These are phyloP conservation scores for Cathartes aura DNA, from an alignment of 2,113 vertebrate species.

Conservation along the genomic window DNA sequence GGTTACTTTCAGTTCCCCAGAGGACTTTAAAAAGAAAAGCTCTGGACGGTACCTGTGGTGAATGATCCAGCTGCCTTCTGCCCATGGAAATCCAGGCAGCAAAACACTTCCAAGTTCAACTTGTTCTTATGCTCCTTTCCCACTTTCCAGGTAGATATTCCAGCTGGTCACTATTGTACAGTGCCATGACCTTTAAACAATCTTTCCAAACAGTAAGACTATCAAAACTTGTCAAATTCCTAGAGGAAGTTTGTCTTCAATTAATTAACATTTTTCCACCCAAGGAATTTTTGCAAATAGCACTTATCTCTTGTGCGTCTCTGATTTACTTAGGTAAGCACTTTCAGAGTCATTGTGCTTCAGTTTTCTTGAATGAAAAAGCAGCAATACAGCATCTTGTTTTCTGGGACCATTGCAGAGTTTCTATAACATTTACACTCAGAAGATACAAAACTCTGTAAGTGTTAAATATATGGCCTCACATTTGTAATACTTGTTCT, in stretches of 20 bases:
- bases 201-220: background rate
- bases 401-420: background rate
- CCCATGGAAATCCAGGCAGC: background rate
- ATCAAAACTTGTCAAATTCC: background rate
- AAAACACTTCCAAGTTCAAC: background rate
- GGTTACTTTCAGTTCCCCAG: background rate
- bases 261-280: background rate
- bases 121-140: background rate
- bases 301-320: background rate
- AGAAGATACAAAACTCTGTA: background rate
- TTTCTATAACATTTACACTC: background rate
- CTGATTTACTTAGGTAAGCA: background rate
- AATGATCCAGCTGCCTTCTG: background rate
- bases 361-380: background rate
- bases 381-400: background rate
- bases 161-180: background rate
- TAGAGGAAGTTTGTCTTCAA: background rate
- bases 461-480: background rate
- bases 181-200: background rate
- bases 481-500: slow-evolving; percentile 3
- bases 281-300: background rate
- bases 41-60: background rate
- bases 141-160: background rate
- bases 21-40: background rate
- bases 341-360: background rate